Percentiles rank a stretch among this genome's conserved stretches.
Evolutionary conservation across 2,797 vertebrate genomes (phyloP).

Genomic region (Tenualosa thibaudeaui): DNA sequence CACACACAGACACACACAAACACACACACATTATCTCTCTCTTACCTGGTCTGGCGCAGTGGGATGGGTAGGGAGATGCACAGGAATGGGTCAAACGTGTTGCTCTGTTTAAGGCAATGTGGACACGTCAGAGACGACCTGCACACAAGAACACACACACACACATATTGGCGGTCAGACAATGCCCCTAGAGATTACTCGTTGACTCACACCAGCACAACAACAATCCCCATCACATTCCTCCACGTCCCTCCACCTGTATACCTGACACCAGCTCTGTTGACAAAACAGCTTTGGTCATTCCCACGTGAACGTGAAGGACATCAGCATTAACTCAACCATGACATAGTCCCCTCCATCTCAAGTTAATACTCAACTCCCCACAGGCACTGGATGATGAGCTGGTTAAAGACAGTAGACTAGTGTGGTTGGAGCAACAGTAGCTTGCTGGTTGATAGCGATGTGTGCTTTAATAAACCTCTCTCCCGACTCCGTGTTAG

Average conservation of each 20-base stretch:
- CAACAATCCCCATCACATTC: not conserved
- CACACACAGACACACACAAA: not conserved
- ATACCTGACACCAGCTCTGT: slow-evolving; percentile 16
- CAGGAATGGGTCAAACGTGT: slow-evolving; percentile 65
- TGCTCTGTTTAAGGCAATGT: slow-evolving; percentile 87
- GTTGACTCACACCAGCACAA: not conserved
- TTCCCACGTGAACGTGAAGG: not conserved
- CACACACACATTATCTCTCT: not conserved
- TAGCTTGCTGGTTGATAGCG: too few species aligned
- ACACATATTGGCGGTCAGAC: not conserved
- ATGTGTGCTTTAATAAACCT: too few species aligned
- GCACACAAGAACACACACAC: slow-evolving; percentile 30
- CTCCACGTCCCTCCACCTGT: not conserved
- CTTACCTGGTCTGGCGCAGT: slow-evolving; percentile 80
- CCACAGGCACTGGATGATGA: not conserved
- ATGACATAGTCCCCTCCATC: not conserved
- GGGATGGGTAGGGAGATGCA: slow-evolving; percentile 94
- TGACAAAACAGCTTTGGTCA: not conserved
- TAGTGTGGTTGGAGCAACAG: too few species aligned
- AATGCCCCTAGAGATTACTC: not conserved
- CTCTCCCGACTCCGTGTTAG: too few species aligned
- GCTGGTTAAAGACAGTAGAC: too few species aligned
- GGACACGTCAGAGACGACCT: slow-evolving; percentile 82
- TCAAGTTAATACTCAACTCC: not conserved
- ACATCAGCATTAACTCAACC: not conserved